phyloP scores from a whole-genome alignment of 2,113 vertebrate genomes.

The Orientallactaga bullata region DNA sequence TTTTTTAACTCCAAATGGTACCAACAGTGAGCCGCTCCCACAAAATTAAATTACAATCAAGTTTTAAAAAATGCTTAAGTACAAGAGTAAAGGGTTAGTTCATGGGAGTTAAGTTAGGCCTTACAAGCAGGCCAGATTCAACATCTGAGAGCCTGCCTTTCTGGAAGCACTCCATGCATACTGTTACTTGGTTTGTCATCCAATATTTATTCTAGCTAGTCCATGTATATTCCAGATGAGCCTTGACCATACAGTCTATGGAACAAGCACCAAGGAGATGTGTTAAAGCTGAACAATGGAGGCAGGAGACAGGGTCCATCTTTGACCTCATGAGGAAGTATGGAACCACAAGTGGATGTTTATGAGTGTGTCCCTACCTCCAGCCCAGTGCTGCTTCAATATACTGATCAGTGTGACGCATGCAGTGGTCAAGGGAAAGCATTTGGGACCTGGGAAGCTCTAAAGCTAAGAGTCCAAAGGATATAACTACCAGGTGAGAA shows the following conservation, averaged over 20 bases:
- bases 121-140: neutral
- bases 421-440: neutral
- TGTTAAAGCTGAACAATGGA: neutral
- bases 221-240: neutral
- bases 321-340: neutral
- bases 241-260: neutral
- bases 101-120: neutral
- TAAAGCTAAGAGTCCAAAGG: neutral
- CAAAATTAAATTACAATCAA: constrained; percentile 12
- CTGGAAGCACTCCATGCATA: no score
- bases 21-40: neutral
- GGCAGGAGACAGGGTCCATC: neutral
- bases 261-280: fast-evolving
- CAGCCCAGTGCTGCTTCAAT: no score
- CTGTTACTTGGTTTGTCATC: neutral
- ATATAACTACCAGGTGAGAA: neutral
- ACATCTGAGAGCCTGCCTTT: neutral
- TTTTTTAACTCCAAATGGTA: neutral
- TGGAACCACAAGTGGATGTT: neutral
- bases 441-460: neutral
- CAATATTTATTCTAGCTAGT: neutral
- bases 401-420: neutral
- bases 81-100: neutral
- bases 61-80: neutral
- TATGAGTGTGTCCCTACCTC: neutral